Evolutionary conservation across 2,888 invertebrate genomes (phyloP).

Genomic region (Cecidostiba fungosa): DNA sequence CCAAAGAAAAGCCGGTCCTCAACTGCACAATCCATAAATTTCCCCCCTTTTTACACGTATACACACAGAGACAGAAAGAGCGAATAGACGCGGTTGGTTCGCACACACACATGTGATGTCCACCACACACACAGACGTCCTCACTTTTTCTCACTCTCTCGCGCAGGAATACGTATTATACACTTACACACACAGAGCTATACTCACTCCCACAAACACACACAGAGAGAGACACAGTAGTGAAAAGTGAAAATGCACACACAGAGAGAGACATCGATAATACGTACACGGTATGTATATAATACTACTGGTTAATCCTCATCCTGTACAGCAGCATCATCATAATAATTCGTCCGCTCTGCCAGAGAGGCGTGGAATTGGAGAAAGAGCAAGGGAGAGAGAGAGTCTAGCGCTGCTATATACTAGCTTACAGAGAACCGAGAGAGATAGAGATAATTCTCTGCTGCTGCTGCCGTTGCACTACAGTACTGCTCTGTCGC

Average conservation of each 20-base stretch:
- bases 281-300: neutral
- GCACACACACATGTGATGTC: neutral
- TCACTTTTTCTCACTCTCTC: neutral
- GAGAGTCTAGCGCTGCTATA: neutral
- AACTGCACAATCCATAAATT: constrained; percentile 45
- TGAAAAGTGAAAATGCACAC: neutral
- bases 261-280: neutral
- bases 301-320: neutral
- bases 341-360: neutral
- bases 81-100: neutral
- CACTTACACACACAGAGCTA: neutral
- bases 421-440: constrained; percentile 1
- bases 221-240: neutral
- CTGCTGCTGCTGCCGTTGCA: constrained; percentile 42
- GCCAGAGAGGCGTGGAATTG: neutral
- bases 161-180: neutral
- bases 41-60: neutral
- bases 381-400: neutral
- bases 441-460: constrained; percentile 6
- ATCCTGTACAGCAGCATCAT: neutral
- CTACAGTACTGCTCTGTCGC: constrained; percentile 9
- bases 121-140: neutral
- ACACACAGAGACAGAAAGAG: neutral
- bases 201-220: neutral
- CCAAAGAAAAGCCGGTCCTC: constrained; percentile 51